Conservation (phyloP, 2,888 invertebrate genomes). For the Nemoura dubitans region DNA sequence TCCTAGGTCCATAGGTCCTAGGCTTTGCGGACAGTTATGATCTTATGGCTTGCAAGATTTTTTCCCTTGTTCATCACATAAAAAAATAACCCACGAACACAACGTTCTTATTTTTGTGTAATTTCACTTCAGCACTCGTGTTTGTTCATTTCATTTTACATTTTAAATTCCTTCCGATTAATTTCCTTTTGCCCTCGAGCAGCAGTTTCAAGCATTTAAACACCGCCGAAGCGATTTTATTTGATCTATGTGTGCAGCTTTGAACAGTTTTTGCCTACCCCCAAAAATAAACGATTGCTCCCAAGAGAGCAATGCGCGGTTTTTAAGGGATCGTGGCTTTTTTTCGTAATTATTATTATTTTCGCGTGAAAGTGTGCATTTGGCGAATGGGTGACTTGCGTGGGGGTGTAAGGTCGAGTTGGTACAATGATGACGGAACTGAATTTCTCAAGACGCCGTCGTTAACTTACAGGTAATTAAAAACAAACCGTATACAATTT, state of each 20-base stretch:
- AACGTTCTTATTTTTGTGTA: too few species aligned
- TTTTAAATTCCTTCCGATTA: not conserved
- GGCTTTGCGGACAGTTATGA: too few species aligned
- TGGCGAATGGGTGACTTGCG: not conserved
- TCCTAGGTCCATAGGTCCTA: too few species aligned
- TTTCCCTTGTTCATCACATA: too few species aligned
- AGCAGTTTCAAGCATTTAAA: not conserved
- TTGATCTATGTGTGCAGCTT: too few species aligned
- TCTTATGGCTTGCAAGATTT: too few species aligned
- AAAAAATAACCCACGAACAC: too few species aligned
- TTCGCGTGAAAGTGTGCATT: not conserved
- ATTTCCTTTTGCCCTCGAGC: not conserved
- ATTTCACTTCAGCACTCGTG: too few species aligned
- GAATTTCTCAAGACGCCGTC: not conserved
- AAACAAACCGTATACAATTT: slow-evolving; percentile 26
- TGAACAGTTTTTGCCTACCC: not conserved
- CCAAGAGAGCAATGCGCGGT: not conserved
- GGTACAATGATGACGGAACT: not conserved
- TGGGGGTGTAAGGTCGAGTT: not conserved
- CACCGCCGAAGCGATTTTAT: too few species aligned
- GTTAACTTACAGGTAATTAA: slow-evolving; percentile 47
- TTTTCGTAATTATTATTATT: not conserved
- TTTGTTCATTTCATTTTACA: not conserved
- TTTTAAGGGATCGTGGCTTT: not conserved
- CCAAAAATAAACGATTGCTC: not conserved